These are phyloP conservation scores for Urechis unicinctus DNA, from an alignment of 2,888 invertebrate genomes.

Conservation along the genomic window DNA sequence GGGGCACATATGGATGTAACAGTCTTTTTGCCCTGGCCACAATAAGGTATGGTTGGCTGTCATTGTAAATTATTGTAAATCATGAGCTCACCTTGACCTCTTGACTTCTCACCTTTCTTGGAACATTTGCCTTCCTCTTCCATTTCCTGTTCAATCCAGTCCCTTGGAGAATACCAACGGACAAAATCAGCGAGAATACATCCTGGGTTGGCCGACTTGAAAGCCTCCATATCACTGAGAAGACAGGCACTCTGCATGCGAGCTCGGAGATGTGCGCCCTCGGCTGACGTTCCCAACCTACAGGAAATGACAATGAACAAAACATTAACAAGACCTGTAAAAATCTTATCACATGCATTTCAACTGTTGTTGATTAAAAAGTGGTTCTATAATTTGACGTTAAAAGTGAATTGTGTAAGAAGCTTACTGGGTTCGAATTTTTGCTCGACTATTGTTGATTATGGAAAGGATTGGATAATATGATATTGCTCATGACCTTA, in stretches of 20 bases:
- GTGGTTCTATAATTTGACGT: too few species aligned
- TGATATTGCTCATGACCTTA: too few species aligned
- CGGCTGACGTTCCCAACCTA: conserved; percentile 75
- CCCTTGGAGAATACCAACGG: conserved; percentile 95
- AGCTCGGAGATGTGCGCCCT: conserved; percentile 76
- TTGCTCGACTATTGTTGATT: too few species aligned
- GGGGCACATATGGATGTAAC: too few species aligned
- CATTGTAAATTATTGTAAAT: too few species aligned
- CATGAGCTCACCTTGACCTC: too few species aligned
- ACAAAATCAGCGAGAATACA: conserved; percentile 89
- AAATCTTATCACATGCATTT: not conserved
- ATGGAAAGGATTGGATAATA: too few species aligned
- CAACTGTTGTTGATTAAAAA: too few species aligned
- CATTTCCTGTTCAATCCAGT: conserved; percentile 68
- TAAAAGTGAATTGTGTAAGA: too few species aligned
- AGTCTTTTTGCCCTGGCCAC: too few species aligned
- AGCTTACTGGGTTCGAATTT: too few species aligned
- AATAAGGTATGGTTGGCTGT: too few species aligned
- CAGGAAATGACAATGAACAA: conserved; percentile 2
- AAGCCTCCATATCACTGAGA: conserved; percentile 95
- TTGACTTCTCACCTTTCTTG: conserved; percentile 1
- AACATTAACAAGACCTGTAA: not conserved
- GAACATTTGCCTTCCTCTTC: conserved; percentile 20
- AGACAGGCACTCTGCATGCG: conserved; percentile 92
- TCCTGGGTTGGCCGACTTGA: conserved; percentile 95